Evolutionary conservation across 2,797 vertebrate genomes (phyloP).

Genomic region (Ciconia nigra): DNA sequence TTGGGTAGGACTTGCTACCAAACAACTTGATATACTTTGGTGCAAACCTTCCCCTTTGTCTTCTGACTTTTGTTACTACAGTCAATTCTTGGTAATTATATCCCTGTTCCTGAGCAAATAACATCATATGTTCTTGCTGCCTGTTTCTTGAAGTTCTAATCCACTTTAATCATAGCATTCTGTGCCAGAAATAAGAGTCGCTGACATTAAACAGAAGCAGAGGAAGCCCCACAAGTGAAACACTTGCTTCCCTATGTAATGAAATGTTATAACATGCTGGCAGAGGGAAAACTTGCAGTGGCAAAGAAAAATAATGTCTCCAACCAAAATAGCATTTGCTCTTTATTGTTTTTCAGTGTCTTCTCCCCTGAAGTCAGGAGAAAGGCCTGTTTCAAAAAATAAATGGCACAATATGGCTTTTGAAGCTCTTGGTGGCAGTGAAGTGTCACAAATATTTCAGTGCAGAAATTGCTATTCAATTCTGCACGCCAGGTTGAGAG

Average conservation of each 20-base stretch:
- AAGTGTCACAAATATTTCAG: slow-evolving; percentile 54
- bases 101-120: not conserved
- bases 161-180: not conserved
- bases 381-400: not conserved
- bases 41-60: not conserved
- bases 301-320: not conserved
- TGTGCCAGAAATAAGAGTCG: not conserved
- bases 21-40: not conserved
- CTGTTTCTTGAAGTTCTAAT: not conserved
- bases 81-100: not conserved
- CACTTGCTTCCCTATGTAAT: not conserved
- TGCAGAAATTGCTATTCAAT: not conserved
- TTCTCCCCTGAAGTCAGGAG: not conserved
- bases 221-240: not conserved
- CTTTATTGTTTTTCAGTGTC: not conserved
- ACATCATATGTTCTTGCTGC: not conserved
- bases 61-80: not conserved
- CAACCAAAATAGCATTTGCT: not conserved
- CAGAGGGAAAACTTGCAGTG: not conserved
- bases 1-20: not conserved
- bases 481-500: not conserved
- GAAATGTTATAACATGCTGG: not conserved
- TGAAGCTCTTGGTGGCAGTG: slow-evolving; percentile 66
- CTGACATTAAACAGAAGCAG: not conserved
- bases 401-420: not conserved